Percentiles rank a stretch among this genome's conserved stretches.
Conservation (phyloP, 23 tunicate genomes). For the Trididemnum miniatum region DNA sequence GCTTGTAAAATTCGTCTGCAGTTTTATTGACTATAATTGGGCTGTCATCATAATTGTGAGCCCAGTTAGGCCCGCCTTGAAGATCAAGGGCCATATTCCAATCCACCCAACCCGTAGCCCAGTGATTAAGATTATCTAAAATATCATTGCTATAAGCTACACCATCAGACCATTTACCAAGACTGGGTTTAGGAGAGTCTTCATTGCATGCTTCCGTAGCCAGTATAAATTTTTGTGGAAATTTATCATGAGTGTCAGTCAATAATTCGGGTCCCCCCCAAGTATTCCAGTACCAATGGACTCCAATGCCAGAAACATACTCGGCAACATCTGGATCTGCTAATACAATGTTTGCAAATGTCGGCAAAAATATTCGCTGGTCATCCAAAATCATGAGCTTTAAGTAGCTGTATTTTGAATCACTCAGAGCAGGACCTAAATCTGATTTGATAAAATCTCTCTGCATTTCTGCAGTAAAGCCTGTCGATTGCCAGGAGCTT, state of each 20-base stretch:
- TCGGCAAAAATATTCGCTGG: conserved; percentile 82
- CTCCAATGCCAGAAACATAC: conserved; percentile 87
- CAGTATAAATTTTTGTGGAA: conserved; percentile 78
- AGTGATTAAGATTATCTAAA: conserved; percentile 81
- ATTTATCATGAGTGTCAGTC: conserved; percentile 61
- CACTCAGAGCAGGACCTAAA: conserved; percentile 67
- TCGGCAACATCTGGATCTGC: conserved; percentile 65
- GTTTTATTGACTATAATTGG: conserved; percentile 83
- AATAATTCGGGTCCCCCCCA: conserved; percentile 58
- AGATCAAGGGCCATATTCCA: conserved; percentile 94
- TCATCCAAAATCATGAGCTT: conserved; percentile 93
- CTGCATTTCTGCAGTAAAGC: conserved; percentile 82
- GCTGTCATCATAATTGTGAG: conserved; percentile 88
- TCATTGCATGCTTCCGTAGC: conserved; percentile 98
- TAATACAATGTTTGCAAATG: conserved; percentile 56
- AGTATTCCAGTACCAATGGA: conserved; percentile 99
- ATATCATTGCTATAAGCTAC: conserved; percentile 84
- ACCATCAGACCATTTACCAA: conserved; percentile 87
- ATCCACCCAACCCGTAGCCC: conserved; percentile 95
- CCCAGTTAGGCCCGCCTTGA: conserved; percentile 99
- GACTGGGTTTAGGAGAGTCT: conserved; percentile 41
- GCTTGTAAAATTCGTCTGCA: conserved; percentile 95
- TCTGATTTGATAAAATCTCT: conserved; percentile 84
- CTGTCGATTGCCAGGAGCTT: conserved; percentile 87
- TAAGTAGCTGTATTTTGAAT: conserved; percentile 32